phyloP scores from a whole-genome alignment of 2,888 invertebrate genomes.

The Isotomurus palustris region DNA sequence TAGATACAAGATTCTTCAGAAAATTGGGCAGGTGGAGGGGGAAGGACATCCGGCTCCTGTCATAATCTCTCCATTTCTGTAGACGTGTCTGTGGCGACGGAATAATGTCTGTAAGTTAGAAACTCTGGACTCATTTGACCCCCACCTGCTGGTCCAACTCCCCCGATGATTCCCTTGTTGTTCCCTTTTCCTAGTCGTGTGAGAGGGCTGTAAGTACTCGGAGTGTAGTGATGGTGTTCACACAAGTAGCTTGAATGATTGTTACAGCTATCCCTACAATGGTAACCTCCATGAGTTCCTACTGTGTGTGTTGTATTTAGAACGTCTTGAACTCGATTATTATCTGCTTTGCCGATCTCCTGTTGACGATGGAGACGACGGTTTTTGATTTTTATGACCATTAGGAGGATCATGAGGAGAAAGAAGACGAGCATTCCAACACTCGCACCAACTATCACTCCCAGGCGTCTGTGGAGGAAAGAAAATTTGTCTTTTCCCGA shows the following conservation, averaged over 20 bases:
- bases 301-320: slow-evolving; percentile 41
- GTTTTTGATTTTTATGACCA: slow-evolving; percentile 79
- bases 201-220: neutral
- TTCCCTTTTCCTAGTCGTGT: slow-evolving; percentile 35
- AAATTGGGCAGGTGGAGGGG: slow-evolving; percentile 19
- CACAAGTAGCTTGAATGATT: no score
- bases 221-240: no score
- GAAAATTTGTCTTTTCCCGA: slow-evolving; percentile 52
- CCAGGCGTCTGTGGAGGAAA: slow-evolving; percentile 72
- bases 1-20: slow-evolving; percentile 7
- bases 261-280: slow-evolving; percentile 22
- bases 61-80: slow-evolving; percentile 46
- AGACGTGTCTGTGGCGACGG: slow-evolving; percentile 42
- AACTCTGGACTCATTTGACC: slow-evolving; percentile 45
- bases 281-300: slow-evolving; percentile 40
- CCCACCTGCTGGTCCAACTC: slow-evolving; percentile 20
- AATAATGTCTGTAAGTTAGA: slow-evolving; percentile 45
- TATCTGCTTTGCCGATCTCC: slow-evolving; percentile 45
- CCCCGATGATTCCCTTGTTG: slow-evolving; percentile 23
- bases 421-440: slow-evolving; percentile 81
- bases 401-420: slow-evolving; percentile 74
- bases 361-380: slow-evolving; percentile 57
- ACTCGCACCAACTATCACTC: slow-evolving; percentile 79
- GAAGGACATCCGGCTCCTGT: slow-evolving; percentile 37
- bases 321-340: slow-evolving; percentile 42